Base-by-base conservation (phyloP, 1,140 invertebrate genomes). In the Anadara kagoshimensis region DNA sequence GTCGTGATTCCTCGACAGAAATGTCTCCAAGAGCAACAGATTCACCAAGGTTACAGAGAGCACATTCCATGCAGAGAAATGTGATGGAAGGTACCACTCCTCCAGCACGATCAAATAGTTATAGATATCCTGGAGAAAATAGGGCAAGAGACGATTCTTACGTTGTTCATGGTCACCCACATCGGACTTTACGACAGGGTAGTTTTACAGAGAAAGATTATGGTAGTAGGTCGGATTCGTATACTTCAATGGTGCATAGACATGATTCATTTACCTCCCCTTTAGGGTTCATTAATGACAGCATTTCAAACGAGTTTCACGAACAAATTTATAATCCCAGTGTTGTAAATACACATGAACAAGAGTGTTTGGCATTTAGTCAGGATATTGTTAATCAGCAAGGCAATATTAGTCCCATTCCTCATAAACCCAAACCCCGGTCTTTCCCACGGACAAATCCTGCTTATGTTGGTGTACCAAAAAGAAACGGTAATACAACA, bases 391-490 rank as follows among this genome's bases (percentile, higher is more conserved):
- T 79, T 18, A 78, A 73, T 64, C 84, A 87, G 54, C 83, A 83
- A 36, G 82, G 83, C 12, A 78, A 80, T 70, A 78, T 83, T 12
- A 85, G 83, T 49, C 85, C 86, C 8, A 65, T 80, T 24, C 80
- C 81, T 10, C 76, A 79, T 45, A 86, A 85, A 78, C 85, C 84
- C 51, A 89, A 87, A 76, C 76, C 80, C 36, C 70, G 88, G 29
- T 78, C 85, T 41, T 89, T 89, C 75, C 88, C 88, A 16, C 73
- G 88, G 65, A 89, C 88, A 26, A 89, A 89, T 74, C 88, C 88
- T 63, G 82, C 87, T 22, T 89, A 87, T 68, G 83, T 87, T 18
- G 85, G 85, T 26, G 79, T 85, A 24, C 80, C 81, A 45, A 79
- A 82, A 69, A 66, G 85, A 22, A 83, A 86, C 73, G 85, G 84